Evolutionary conservation across 1,140 invertebrate species (phyloP), one percentile per base, ranked within the genome.

Genomic region (Matsumurasca onukii): DNA sequence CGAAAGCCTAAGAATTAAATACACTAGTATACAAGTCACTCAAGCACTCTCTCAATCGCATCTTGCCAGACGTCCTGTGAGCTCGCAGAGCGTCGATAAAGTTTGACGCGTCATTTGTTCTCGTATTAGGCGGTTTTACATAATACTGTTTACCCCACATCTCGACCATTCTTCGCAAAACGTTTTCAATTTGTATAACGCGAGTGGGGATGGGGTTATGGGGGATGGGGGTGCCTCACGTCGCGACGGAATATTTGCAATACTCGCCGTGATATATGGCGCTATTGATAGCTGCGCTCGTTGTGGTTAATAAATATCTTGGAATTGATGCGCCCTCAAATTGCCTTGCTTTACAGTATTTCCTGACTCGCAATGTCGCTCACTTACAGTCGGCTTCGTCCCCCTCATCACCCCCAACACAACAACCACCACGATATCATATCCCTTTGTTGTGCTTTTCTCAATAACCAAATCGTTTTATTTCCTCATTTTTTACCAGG

Each of bases 121-220:
- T 63, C 61, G 61, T 63, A 63, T 63, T 63, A 63, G 61, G 31
- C 31, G 61, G 61, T 63, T 63, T 63, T 63, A 63, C 61, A 63
- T 63, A 63, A 63, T 63, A 63, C 31, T 13, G 61, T 25, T 31
- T 31, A 30, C 61, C 57, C 29, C 61, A 30, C 61, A 2, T 31
- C 61, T 17, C 61, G 61, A 34, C 17, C 61, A 34, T 63, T 63
- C 61, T 63, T 63, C n/a, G 61, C 61, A 63, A 63, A 63, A 63
- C 61, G 31, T 63, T 63, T 63, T 63, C 61, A 63, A 63, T 63
- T 63, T 63, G 61, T 63, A 63, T 63, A 31, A 63, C 31, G 61
- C 20, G 24, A 63, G 61, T 5, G 39, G 31, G 5, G 61, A 27
- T 25, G 29, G 2, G 20, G 55, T 22, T 3, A 22, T 12, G 51